A percentile compares a stretch with the other conserved stretches of the same genome.
phyloP scores from a whole-genome alignment of 2,888 invertebrate genomes.

The Diadromus collaris region DNA sequence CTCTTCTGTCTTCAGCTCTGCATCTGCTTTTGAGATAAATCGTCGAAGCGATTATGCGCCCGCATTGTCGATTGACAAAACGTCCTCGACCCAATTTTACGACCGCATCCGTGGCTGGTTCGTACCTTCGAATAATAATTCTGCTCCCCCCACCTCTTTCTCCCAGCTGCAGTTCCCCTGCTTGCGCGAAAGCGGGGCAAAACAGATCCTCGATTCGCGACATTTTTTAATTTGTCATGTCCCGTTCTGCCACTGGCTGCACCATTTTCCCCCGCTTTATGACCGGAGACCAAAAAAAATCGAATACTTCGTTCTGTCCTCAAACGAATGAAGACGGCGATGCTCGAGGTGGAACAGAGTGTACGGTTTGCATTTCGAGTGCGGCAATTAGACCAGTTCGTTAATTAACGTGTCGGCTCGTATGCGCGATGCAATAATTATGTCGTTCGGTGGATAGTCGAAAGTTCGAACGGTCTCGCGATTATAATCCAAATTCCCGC shows the following conservation, averaged over 20 bases:
- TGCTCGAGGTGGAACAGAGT: background rate
- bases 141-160: too few relatives aligned
- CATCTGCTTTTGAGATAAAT: conserved; percentile 27
- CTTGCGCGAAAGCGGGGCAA: background rate
- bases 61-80: conserved; percentile 16
- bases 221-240: too few relatives aligned
- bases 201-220: too few relatives aligned
- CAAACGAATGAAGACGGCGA: background rate
- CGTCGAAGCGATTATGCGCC: conserved; percentile 12
- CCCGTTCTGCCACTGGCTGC: background rate
- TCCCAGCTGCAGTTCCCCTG: background rate
- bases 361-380: conserved; percentile 8
- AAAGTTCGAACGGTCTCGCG: conserved; percentile 19
- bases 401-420: conserved; percentile 40
- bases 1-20: conserved; percentile 9
- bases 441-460: conserved; percentile 30
- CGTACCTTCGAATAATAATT: background rate
- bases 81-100: conserved; percentile 26
- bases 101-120: background rate
- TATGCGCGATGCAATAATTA: conserved; percentile 45
- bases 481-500: conserved; percentile 37
- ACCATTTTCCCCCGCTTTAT: background rate
- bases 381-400: background rate
- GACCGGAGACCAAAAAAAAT: background rate
- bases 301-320: background rate